Percentiles rank a stretch among this genome's conserved stretches.
Conservation (phyloP, 2,797 vertebrate species). For the Cossypha dichroa region DNA sequence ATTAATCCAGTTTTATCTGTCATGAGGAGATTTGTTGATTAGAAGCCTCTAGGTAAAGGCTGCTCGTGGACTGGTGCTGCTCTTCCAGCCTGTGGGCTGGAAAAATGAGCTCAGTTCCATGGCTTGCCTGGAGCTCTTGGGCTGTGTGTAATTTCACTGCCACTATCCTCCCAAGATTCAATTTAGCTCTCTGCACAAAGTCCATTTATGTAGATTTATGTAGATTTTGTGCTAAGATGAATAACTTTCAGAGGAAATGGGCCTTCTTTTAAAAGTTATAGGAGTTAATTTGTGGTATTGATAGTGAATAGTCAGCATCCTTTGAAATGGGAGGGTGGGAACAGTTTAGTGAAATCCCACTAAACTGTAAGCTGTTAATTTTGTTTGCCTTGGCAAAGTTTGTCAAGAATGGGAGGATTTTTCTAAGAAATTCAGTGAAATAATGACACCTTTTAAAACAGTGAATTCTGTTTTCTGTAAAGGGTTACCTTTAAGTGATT, state of each 20-base stretch:
- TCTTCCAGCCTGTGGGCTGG: slow-evolving; percentile 39
- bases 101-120: slow-evolving; percentile 38
- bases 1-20: slow-evolving; percentile 46
- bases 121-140: slow-evolving; percentile 3
- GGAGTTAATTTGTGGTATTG: neutral
- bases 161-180: neutral
- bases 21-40: slow-evolving; percentile 50
- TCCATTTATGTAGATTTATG: slow-evolving; percentile 29
- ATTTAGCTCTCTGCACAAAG: neutral
- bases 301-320: neutral
- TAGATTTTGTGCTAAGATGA: neutral
- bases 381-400: neutral
- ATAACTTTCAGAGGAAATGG: neutral
- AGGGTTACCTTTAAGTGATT: neutral
- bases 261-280: neutral
- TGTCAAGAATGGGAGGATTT: neutral
- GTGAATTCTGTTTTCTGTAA: neutral
- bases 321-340: neutral
- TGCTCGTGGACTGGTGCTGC: neutral
- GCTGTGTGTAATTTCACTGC: neutral
- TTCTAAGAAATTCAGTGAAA: neutral
- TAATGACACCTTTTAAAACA: neutral
- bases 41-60: slow-evolving; percentile 42
- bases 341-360: neutral
- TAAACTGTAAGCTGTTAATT: neutral